Evolutionary conservation across 2,113 vertebrate genomes (phyloP).

Genomic region (Clarias gariepinus): DNA sequence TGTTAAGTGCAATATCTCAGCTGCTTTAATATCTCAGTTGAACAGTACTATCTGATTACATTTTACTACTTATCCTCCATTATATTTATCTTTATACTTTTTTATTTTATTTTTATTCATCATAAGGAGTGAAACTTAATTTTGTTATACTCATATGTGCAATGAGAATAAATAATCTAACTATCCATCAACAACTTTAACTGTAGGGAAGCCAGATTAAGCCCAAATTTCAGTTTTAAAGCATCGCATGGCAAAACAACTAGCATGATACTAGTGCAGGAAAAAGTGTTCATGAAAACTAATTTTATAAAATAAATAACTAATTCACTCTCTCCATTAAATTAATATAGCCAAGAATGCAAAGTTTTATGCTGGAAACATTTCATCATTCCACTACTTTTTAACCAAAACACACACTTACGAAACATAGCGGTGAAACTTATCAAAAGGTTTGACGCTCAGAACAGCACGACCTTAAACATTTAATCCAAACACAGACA

Average conservation of each 20-base stretch:
- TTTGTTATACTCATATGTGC: no score
- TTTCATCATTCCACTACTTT: background rate
- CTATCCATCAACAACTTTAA: no score
- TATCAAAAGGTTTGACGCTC: background rate
- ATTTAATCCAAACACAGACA: background rate
- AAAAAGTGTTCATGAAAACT: background rate
- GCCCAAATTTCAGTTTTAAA: background rate
- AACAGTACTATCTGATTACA: no score
- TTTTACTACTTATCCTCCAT: no score
- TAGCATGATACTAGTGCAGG: background rate
- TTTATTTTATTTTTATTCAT: no score
- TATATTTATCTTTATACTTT: no score
- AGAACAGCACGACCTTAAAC: slow-evolving; percentile 14
- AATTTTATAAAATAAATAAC: background rate
- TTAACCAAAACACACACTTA: background rate
- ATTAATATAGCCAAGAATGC: background rate
- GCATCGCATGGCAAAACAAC: background rate
- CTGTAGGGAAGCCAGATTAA: background rate
- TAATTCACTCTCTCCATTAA: background rate
- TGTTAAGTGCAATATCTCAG: no score
- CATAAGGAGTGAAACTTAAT: no score
- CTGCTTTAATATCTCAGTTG: no score
- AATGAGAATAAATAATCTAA: no score
- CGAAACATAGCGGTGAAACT: background rate
- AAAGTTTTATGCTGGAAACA: background rate